Conservation (phyloP, 1,140 invertebrate genomes). For the Adelges cooleyi region DNA sequence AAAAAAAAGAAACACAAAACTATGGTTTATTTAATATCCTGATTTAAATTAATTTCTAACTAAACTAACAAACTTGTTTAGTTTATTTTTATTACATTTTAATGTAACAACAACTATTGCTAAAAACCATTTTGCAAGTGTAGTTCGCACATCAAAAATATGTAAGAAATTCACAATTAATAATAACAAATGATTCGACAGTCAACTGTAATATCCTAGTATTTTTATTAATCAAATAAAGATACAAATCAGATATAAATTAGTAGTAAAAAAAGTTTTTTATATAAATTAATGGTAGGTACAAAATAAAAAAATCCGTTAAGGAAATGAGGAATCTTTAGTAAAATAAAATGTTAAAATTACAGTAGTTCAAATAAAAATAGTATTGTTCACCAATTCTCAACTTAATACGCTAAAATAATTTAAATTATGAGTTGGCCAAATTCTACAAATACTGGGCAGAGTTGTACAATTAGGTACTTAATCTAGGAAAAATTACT, state of each 20-base stretch:
- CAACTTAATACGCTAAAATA: conserved; percentile 9
- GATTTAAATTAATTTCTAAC: too few relatives aligned
- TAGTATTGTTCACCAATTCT: conserved; percentile 1
- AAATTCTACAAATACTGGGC: conserved; percentile 21
- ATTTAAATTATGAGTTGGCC: conserved; percentile 8
- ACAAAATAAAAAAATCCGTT: conserved; percentile 19
- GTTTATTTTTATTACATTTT: too few relatives aligned
- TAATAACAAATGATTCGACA: not conserved
- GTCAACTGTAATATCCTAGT: conserved; percentile 10
- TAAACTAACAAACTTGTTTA: too few relatives aligned
- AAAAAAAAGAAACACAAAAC: too few relatives aligned
- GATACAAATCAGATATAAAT: conserved; percentile 20
- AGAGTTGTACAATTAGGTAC: conserved; percentile 17
- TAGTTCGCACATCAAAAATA: too few relatives aligned
- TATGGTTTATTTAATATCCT: too few relatives aligned
- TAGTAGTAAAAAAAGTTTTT: conserved; percentile 25
- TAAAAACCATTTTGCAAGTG: too few relatives aligned
- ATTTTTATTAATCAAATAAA: conserved; percentile 6
- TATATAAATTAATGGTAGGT: conserved; percentile 23
- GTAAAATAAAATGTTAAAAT: conserved; percentile 5
- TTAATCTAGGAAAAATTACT: conserved; percentile 19
- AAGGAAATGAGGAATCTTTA: not conserved
- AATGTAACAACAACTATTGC: too few relatives aligned
- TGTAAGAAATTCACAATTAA: too few relatives aligned
- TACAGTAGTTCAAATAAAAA: conserved; percentile 10